These are phyloP conservation scores for Melanotaenia boesemani DNA, from an alignment of 2,797 vertebrate species.

Conservation along the genomic window DNA sequence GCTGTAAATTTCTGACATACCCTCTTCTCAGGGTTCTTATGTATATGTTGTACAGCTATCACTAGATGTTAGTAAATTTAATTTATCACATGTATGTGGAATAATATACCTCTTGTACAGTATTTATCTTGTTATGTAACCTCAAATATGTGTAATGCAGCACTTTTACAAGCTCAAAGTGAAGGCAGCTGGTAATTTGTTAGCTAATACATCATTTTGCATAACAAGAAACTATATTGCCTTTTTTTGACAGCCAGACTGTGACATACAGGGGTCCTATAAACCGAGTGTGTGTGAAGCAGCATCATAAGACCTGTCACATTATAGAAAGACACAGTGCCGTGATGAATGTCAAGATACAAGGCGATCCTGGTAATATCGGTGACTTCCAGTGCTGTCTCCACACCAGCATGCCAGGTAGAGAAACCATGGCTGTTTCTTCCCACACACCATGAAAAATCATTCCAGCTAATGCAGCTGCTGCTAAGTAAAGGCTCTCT, in stretches of 20 bases:
- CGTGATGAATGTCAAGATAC: slow-evolving; percentile 73
- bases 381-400: slow-evolving; percentile 64
- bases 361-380: slow-evolving; percentile 73
- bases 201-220: slow-evolving; percentile 22
- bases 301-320: slow-evolving; percentile 65
- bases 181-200: slow-evolving; percentile 6
- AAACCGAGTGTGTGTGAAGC: slow-evolving; percentile 76
- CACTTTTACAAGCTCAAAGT: not conserved
- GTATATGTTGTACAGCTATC: slow-evolving; percentile 3
- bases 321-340: slow-evolving; percentile 76
- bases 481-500: slow-evolving; percentile 82
- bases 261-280: slow-evolving; percentile 74
- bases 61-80: slow-evolving; percentile 53
- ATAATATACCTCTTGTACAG: not conserved
- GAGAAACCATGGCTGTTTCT: slow-evolving; percentile 79
- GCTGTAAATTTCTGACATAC: slow-evolving; percentile 29
- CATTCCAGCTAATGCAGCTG: slow-evolving; percentile 80
- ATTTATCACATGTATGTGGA: slow-evolving; percentile 12
- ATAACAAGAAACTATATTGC: slow-evolving; percentile 67
- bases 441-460: slow-evolving; percentile 82
- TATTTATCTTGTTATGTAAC: slow-evolving; percentile 16
- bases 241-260: slow-evolving; percentile 87
- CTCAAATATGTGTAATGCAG: slow-evolving; percentile 25
- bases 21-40: not conserved
- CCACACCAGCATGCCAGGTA: slow-evolving; percentile 76